Evolutionary conservation across 2,113 vertebrate genomes (phyloP).

Genomic region (Lontra canadensis): DNA sequence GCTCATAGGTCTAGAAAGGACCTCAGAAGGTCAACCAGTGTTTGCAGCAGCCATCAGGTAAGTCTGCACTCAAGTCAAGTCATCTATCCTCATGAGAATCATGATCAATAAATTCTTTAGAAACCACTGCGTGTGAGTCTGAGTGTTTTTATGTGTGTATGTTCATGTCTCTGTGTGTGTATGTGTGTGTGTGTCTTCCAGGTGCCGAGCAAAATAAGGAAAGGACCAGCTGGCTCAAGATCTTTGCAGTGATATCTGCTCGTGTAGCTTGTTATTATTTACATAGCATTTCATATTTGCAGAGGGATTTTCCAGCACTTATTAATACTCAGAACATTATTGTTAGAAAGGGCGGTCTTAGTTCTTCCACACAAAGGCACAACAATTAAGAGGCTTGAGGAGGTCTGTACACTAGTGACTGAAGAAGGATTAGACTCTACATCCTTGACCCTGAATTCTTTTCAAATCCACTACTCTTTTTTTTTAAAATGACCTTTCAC

Average conservation of each 20-base stretch:
- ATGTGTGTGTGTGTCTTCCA: neutral
- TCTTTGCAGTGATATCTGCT: slow-evolving; percentile 26
- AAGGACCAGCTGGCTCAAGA: neutral
- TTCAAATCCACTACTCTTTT: neutral
- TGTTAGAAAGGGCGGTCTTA: neutral
- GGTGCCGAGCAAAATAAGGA: neutral
- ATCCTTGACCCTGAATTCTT: slow-evolving; percentile 48
- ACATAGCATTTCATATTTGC: slow-evolving; percentile 55
- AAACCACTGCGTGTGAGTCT: neutral
- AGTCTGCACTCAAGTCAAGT: neutral
- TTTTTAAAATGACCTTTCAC: neutral
- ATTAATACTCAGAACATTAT: slow-evolving; percentile 29
- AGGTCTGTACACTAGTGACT: slow-evolving; percentile 25
- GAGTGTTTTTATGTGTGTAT: neutral
- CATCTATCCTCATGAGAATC: neutral
- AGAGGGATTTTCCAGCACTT: slow-evolving; percentile 38
- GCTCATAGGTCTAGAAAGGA: slow-evolving; percentile 47
- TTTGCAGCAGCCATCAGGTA: slow-evolving; percentile 33
- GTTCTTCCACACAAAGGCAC: neutral
- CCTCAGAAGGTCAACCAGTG: slow-evolving; percentile 18
- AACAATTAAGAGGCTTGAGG: slow-evolving; percentile 57
- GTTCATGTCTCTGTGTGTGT: no score
- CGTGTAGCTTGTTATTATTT: slow-evolving; percentile 27
- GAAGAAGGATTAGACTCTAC: slow-evolving; percentile 17
- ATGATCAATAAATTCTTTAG: slow-evolving; percentile 11